phyloP scores from a whole-genome alignment of 2,113 vertebrate genomes.

The Nycticorax nycticorax region DNA sequence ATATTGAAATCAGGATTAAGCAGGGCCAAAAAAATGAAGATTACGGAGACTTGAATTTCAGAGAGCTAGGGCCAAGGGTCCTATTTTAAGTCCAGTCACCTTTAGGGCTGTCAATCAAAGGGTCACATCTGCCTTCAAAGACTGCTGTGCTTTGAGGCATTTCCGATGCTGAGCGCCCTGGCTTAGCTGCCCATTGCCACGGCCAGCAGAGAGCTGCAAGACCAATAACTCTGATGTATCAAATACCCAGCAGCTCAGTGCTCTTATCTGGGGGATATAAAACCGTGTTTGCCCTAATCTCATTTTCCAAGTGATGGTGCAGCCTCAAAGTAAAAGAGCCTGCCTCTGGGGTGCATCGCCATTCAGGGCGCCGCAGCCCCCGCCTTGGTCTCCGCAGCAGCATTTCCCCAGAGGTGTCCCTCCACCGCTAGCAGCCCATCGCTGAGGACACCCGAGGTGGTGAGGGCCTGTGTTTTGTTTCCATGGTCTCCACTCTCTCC shows the following conservation, averaged over 20 bases:
- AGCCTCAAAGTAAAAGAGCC: not conserved
- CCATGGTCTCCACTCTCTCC: not conserved
- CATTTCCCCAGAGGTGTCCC: not conserved
- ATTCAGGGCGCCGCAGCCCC: rapidly evolving
- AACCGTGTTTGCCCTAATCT: not conserved
- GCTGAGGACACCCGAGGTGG: not conserved
- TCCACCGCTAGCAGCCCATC: not conserved
- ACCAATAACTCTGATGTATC: rapidly evolving
- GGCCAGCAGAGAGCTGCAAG: rapidly evolving
- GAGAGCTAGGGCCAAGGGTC: not conserved
- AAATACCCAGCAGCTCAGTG: not conserved
- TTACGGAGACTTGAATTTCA: not conserved
- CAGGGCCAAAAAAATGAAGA: not conserved
- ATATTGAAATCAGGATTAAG: not conserved
- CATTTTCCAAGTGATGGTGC: not conserved
- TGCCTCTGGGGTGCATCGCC: rapidly evolving
- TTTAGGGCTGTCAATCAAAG: conserved; percentile 39
- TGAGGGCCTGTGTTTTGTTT: not conserved
- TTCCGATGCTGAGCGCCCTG: not conserved
- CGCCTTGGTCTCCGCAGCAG: rapidly evolving
- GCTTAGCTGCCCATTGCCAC: not conserved
- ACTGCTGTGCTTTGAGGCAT: not conserved
- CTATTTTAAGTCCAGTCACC: not conserved
- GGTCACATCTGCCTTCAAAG: conserved; percentile 28
- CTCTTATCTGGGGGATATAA: not conserved